Conservation (phyloP, 2,888 invertebrate species). For the Caenorhabditis wallacei region DNA sequence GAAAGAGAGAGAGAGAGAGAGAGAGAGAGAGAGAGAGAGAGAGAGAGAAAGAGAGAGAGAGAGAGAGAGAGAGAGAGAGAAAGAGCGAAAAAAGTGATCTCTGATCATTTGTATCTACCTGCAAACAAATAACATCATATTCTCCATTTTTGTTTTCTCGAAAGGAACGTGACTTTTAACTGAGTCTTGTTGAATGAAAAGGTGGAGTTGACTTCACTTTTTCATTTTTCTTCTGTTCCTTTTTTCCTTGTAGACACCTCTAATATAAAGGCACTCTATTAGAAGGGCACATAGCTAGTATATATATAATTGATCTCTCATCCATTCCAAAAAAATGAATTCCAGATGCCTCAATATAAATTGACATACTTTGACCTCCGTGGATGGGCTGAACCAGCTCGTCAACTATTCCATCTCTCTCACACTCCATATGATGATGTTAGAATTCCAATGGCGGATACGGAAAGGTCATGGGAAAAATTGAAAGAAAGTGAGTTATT, state of each 20-base stretch:
- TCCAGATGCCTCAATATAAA: constrained; percentile 61
- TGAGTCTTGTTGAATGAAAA: neutral
- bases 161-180: neutral
- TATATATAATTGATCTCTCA: too few relatives aligned
- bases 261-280: neutral
- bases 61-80: neutral
- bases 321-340: neutral
- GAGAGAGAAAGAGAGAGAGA: neutral
- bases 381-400: constrained; percentile 60
- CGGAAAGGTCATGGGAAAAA: constrained; percentile 20
- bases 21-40: neutral
- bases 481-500: constrained; percentile 26
- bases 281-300: neutral
- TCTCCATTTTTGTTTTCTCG: neutral
- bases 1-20: neutral
- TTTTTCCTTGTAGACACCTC: neutral
- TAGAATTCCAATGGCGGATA: constrained; percentile 28
- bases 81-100: too few relatives aligned
- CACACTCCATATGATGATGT: constrained; percentile 52
- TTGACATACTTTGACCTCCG: constrained; percentile 64
- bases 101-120: too few relatives aligned
- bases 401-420: constrained; percentile 61
- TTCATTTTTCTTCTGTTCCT: neutral
- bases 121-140: neutral
- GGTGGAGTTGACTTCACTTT: too few relatives aligned